These are phyloP conservation scores for Dicrostonyx torquatus DNA, from an alignment of 2,797 vertebrate species.

Conservation along the genomic window DNA sequence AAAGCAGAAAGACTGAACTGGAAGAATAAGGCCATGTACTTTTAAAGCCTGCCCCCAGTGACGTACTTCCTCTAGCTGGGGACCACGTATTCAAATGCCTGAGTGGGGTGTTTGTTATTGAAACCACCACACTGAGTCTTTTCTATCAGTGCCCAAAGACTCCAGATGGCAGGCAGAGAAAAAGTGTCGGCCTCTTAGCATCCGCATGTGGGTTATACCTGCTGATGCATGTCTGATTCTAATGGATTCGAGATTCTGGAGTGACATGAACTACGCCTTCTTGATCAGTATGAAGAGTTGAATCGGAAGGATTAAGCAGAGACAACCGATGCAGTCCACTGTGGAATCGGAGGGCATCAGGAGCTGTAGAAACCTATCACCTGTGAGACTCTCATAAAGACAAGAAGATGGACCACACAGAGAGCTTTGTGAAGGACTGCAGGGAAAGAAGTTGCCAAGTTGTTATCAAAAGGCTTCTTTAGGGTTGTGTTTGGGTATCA, in stretches of 20 bases:
- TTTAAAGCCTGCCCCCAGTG: not conserved
- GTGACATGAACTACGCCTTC: conserved; percentile 9
- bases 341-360: not conserved
- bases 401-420: not conserved
- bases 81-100: not conserved
- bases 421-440: not conserved
- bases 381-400: not conserved
- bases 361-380: not conserved
- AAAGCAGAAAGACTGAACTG: not conserved
- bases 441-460: not conserved
- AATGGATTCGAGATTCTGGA: not conserved
- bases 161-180: not conserved
- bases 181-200: not conserved
- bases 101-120: not conserved
- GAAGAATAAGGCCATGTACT: not conserved
- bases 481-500: not conserved
- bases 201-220: not conserved
- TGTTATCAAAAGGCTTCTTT: not conserved
- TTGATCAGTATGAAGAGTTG: conserved; percentile 1
- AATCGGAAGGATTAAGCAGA: not conserved
- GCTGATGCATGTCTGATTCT: not conserved
- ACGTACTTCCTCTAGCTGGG: not conserved
- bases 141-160: not conserved
- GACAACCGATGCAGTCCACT: not conserved
- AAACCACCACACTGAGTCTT: not conserved